Conservation (phyloP, 1,140 invertebrate genomes). For the Drosophila ficusphila region DNA sequence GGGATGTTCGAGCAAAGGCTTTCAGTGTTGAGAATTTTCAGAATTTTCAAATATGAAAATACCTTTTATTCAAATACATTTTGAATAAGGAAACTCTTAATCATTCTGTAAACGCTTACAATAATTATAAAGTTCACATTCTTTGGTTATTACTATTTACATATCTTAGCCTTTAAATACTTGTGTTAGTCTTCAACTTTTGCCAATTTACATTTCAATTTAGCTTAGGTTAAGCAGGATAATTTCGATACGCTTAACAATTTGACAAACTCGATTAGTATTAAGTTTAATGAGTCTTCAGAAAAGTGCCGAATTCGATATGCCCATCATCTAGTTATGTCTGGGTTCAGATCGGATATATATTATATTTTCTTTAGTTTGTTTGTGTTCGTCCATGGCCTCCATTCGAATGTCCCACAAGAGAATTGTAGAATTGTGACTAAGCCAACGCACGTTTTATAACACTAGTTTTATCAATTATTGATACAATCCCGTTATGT, state of each 20-base stretch:
- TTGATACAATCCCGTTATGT: neutral
- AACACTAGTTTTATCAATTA: slow-evolving; percentile 6
- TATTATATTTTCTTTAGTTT: neutral
- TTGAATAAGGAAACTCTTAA: neutral
- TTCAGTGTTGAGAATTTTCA: neutral
- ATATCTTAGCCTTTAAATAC: neutral
- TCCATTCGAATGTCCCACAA: neutral
- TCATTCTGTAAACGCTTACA: neutral
- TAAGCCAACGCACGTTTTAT: neutral
- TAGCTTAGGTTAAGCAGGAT: neutral
- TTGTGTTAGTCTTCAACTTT: neutral
- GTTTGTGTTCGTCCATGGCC: neutral
- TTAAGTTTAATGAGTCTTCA: neutral
- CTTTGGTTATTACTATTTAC: neutral
- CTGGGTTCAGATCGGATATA: neutral
- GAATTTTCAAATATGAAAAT: neutral
- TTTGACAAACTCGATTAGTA: neutral
- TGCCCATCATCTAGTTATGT: neutral
- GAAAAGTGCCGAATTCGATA: neutral
- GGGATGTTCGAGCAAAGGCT: neutral
- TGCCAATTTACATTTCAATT: too few species aligned
- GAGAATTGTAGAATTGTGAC: neutral
- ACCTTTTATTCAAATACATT: neutral
- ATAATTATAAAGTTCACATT: neutral
- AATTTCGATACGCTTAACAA: too few species aligned